Evolutionary conservation across 1,140 invertebrate species (phyloP), one percentile per base, ranked within the genome.

Genomic region (Calosoma granatense): DNA sequence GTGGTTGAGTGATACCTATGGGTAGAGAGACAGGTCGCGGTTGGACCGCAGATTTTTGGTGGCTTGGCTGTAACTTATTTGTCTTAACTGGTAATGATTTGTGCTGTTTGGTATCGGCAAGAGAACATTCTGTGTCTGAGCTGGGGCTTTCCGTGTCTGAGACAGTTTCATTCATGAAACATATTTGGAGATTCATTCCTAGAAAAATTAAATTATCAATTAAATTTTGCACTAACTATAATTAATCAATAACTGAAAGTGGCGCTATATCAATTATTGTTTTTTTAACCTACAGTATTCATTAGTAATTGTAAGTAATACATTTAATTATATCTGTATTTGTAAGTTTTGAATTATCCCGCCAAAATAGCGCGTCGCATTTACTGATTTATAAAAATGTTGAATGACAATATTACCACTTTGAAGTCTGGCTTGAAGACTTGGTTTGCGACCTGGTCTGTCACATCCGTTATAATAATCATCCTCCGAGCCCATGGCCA

Each of bases 111-210:
- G 69, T 65, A 30, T 68, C 69, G 1, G 67, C 66, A 23, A 67
- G 59, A 12, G 68, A 62, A 36, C 63, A 66, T 60, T 88, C 85
- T 56, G 77, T 75, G 60, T 88, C 86, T 23, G 83, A 87, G 52
- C 76, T 78, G 36, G 83, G 83, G 53, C 85, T 87, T 69, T 88
- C 87, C 60, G 79, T 86, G 65, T 92, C 90, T 51, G 88, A 91
- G 15, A 85, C 85, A 47, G 88, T 88, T 68, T 96, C 92, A 72
- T 95, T 95, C 88, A 95, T 90, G 72, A 94, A 94, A 77, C 91
- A 92, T 64, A 94, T 93, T 78, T 95, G 92, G 15, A 94, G 81
- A 75, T 94, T 94, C 84, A 88, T 92, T 55, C 88, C 87, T 90
- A 71, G 39, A 76, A 71, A 70, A 47, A 69, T 58, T 74, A 70